Evolutionary conservation across 2,888 invertebrate species (phyloP).

Genomic region (Drosophila nr. perissopoda): DNA sequence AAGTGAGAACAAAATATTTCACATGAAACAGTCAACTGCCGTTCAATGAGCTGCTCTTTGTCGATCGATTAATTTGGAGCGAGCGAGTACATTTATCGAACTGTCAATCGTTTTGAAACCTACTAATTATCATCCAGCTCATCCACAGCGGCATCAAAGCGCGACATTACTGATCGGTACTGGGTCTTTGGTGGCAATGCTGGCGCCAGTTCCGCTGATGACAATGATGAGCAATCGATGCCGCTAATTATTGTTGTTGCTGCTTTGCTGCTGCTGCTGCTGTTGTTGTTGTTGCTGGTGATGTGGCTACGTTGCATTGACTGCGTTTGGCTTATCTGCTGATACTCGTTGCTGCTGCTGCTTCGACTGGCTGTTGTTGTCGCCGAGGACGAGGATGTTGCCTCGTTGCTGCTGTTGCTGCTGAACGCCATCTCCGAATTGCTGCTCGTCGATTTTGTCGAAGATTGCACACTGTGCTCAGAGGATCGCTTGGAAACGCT

Average conservation of each 20-base stretch:
- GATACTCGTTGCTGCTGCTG: slow-evolving; percentile 60
- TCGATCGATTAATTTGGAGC: background rate
- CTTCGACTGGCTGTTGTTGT: slow-evolving; percentile 37
- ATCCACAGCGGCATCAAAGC: slow-evolving; percentile 89
- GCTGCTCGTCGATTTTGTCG: slow-evolving; percentile 81
- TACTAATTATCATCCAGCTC: slow-evolving; percentile 86
- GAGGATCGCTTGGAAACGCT: slow-evolving; percentile 88
- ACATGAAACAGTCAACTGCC: background rate
- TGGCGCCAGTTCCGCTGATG: slow-evolving; percentile 58
- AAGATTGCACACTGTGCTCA: slow-evolving; percentile 86
- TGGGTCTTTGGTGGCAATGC: slow-evolving; percentile 70
- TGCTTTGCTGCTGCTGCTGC: slow-evolving; percentile 17
- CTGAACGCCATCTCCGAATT: slow-evolving; percentile 79
- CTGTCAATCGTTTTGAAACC: slow-evolving; percentile 19
- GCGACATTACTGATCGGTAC: slow-evolving; percentile 81
- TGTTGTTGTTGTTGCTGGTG: slow-evolving; percentile 39
- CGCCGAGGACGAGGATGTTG: slow-evolving; percentile 51
- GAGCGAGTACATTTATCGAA: background rate
- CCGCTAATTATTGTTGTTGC: slow-evolving; percentile 38
- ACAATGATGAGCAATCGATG: slow-evolving; percentile 38
- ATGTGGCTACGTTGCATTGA: slow-evolving; percentile 50
- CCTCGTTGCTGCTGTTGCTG: slow-evolving; percentile 70
- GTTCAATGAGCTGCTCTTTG: background rate
- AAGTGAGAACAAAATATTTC: background rate
- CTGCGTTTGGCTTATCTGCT: slow-evolving; percentile 57